A percentile compares a stretch with the other conserved stretches of the same genome.
These are phyloP conservation scores for Tarsius wallacei DNA, from an alignment of 2,797 vertebrate species.

Conservation along the genomic window DNA sequence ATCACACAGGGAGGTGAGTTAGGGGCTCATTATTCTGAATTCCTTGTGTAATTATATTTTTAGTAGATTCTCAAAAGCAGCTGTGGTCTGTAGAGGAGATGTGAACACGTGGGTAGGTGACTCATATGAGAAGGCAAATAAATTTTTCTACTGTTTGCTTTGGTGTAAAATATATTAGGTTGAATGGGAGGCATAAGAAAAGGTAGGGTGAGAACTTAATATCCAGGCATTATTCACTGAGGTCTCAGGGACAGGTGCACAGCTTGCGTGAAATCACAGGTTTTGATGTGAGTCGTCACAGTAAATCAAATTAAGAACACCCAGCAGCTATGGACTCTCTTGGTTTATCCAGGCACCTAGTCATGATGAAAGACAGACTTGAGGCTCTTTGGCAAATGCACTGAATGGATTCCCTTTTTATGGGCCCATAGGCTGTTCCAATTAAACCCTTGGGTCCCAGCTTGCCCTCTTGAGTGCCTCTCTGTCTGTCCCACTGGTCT, in stretches of 20 bases:
- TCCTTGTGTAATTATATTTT: neutral
- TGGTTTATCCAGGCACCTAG: neutral
- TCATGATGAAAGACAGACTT: neutral
- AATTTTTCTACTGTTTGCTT: neutral
- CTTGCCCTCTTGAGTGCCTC: accelerated
- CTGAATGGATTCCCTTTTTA: neutral
- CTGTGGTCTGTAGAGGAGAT: neutral
- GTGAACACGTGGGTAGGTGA: accelerated
- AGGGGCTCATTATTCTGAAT: neutral
- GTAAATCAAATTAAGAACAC: neutral
- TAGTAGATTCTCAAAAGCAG: neutral
- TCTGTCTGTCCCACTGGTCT: neutral
- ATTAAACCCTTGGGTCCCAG: accelerated
- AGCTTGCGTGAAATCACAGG: accelerated
- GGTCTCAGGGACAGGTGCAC: neutral
- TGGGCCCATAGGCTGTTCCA: accelerated
- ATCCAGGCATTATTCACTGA: accelerated
- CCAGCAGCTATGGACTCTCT: neutral
- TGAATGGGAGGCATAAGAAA: neutral
- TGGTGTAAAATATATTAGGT: neutral
- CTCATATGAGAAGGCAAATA: neutral
- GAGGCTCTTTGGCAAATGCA: accelerated
- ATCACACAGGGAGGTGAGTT: neutral
- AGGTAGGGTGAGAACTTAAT: neutral
- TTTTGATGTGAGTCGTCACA: neutral